phyloP scores from a whole-genome alignment of 2,888 invertebrate species.

The Autographa pulchrina region DNA sequence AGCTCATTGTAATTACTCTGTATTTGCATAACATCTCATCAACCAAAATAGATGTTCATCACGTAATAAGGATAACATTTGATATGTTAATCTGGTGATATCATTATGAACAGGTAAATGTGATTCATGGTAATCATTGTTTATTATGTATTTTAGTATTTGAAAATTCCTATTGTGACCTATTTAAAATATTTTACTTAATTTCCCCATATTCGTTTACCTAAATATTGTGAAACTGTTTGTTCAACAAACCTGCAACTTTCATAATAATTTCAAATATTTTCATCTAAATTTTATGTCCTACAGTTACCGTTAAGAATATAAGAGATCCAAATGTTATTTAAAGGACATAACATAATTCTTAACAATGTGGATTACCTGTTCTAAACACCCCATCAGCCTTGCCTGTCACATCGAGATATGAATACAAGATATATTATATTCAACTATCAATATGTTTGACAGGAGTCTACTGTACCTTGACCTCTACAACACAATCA shows the following conservation, averaged over 20 bases:
- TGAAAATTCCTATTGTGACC: no score
- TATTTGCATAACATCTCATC: slow-evolving; percentile 39
- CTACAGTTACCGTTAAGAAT: not conserved
- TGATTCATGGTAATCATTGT: not conserved
- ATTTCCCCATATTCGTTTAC: no score
- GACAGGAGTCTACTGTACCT: not conserved
- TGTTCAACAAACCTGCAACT: no score
- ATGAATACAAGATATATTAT: not conserved
- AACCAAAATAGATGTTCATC: slow-evolving; percentile 16
- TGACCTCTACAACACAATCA: not conserved
- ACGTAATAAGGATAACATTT: slow-evolving; percentile 17
- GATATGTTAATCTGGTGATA: not conserved
- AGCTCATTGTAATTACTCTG: slow-evolving; percentile 44
- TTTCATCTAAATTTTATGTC: no score
- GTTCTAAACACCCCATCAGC: not conserved
- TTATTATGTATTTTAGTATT: not conserved
- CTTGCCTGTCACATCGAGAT: not conserved
- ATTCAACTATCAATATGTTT: slow-evolving; percentile 1
- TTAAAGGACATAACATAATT: not conserved
- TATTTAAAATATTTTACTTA: no score
- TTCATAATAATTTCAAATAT: no score
- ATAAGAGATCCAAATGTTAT: not conserved
- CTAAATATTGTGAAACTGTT: no score
- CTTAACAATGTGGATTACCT: not conserved
- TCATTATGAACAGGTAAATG: not conserved